Conservation (phyloP, 2,113 vertebrate genomes). For the Gavialis gangeticus region DNA sequence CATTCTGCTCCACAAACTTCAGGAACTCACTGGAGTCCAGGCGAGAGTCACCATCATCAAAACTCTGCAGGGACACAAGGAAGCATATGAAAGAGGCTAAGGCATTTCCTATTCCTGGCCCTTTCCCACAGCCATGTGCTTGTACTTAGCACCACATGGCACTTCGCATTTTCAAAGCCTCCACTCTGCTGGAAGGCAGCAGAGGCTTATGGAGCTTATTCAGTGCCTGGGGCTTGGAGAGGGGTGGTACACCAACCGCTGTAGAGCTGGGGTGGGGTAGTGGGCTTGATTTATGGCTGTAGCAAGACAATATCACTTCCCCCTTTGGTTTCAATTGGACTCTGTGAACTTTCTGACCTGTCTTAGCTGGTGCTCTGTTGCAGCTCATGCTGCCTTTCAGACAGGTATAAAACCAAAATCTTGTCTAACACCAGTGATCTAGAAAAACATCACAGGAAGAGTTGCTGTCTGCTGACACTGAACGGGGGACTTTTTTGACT, state of each 20-base stretch:
- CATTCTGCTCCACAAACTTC: conserved; percentile 97
- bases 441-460: conserved; percentile 35
- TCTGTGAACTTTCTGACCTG: not conserved
- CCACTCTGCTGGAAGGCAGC: conserved; percentile 1
- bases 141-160: accelerated
- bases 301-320: not conserved
- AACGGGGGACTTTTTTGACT: not conserved
- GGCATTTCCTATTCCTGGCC: not conserved
- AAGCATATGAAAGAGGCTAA: not conserved
- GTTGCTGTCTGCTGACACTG: conserved; percentile 31
- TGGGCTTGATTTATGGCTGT: conserved; percentile 57
- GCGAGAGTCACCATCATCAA: conserved; percentile 92
- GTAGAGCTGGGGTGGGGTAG: not conserved
- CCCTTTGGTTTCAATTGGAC: conserved; percentile 32
- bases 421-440: conserved; percentile 20
- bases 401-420: not conserved
- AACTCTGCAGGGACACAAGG: conserved; percentile 79
- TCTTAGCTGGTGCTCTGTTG: conserved; percentile 13
- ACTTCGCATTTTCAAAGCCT: not conserved
- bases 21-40: conserved; percentile 95
- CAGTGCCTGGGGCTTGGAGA: no score
- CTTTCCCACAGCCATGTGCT: not conserved
- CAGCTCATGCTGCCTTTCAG: conserved; percentile 36
- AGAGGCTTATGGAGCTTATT: not conserved
- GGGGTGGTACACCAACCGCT: no score